A percentile compares a stretch with the other conserved stretches of the same genome.
These are phyloP conservation scores for Phalera bucephala DNA, from an alignment of 2,888 invertebrate genomes.

Conservation along the genomic window DNA sequence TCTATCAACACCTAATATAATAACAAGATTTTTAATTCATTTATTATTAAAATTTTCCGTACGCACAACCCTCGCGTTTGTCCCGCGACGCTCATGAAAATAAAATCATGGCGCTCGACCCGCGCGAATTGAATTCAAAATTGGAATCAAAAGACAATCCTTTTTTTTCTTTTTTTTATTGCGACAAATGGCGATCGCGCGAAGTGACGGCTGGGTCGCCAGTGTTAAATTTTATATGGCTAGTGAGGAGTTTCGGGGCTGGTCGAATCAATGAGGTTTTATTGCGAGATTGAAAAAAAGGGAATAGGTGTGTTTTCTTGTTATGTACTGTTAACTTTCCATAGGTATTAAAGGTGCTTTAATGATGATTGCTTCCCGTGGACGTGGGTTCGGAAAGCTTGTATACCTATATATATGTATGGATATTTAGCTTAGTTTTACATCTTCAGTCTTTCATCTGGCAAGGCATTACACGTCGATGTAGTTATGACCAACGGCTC, in stretches of 20 bases:
- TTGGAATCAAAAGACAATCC: conserved; percentile 80
- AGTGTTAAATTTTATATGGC: conserved; percentile 69
- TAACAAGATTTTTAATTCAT: conserved; percentile 58
- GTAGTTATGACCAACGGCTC: no score
- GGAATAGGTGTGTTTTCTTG: conserved; percentile 16
- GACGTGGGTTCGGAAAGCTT: no score
- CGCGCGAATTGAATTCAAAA: conserved; percentile 79
- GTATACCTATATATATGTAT: no score
- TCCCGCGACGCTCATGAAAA: conserved; percentile 78
- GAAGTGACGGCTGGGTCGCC: conserved; percentile 54
- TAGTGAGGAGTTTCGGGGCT: conserved; percentile 37
- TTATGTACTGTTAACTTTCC: not conserved
- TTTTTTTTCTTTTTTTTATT: conserved; percentile 70
- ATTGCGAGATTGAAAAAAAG: conserved; percentile 14
- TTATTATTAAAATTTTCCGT: conserved; percentile 67
- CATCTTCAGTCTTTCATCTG: no score
- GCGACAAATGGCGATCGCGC: conserved; percentile 61
- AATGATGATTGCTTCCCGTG: no score
- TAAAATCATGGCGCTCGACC: conserved; percentile 78
- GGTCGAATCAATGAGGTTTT: conserved; percentile 22
- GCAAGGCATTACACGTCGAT: no score
- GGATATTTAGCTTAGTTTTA: no score
- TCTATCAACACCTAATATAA: conserved; percentile 46
- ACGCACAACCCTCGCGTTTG: conserved; percentile 32
- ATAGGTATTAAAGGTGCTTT: no score